These are phyloP conservation scores for Camponotus vicinus DNA, from an alignment of 1,140 invertebrate species.

Conservation along the genomic window DNA sequence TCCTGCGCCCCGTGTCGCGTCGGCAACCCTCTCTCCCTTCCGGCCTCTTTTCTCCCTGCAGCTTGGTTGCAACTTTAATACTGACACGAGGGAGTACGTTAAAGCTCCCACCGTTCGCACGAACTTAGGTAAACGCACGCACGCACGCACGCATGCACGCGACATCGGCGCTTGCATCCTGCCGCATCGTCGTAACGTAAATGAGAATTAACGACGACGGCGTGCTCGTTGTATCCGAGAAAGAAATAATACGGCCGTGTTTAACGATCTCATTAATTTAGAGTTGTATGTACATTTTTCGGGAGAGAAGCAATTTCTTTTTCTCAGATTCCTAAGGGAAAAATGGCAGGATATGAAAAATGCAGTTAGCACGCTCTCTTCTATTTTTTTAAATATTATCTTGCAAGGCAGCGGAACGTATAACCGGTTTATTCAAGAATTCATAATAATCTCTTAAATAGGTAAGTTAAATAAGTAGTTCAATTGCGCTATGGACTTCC, in stretches of 20 bases:
- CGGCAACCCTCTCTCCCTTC: constrained; percentile 44
- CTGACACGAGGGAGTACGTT: constrained; percentile 3
- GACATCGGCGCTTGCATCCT: constrained; percentile 30
- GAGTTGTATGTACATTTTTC: constrained; percentile 18
- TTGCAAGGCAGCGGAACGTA: neutral
- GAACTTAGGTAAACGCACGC: neutral
- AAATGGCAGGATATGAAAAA: too few species aligned
- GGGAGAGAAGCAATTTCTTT: neutral
- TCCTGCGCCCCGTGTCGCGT: constrained; percentile 8
- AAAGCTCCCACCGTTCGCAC: constrained; percentile 15
- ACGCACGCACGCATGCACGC: neutral
- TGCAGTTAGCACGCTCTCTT: neutral
- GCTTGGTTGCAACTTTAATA: constrained; percentile 46
- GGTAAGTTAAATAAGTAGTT: neutral
- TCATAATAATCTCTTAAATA: neutral
- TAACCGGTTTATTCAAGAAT: neutral
- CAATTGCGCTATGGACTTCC: neutral
- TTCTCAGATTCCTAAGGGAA: neutral
- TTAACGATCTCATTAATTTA: constrained; percentile 4
- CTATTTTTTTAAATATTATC: neutral
- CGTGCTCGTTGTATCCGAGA: neutral
- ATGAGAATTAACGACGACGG: constrained; percentile 30
- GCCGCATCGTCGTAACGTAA: constrained; percentile 22
- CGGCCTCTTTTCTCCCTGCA: constrained; percentile 13
- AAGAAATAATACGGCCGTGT: constrained; percentile 18